A percentile compares a stretch with the other conserved stretches of the same genome.
phyloP scores from a whole-genome alignment of 2,113 vertebrate genomes.

The Onychorhynchus coronatus region DNA sequence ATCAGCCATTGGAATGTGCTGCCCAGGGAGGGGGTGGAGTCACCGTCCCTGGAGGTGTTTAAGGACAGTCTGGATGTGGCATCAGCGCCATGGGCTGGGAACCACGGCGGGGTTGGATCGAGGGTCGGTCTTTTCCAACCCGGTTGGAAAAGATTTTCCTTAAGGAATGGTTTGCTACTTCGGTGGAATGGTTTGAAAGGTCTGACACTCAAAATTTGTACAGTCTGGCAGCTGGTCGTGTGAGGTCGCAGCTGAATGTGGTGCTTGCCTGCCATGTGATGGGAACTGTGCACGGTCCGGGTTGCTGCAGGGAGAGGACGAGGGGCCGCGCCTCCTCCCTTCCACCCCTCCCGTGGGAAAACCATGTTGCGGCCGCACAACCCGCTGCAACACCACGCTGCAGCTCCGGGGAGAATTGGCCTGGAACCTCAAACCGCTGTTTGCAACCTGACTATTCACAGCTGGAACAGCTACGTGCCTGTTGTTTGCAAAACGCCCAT shows the following conservation, averaged over 20 bases:
- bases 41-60: too few relatives aligned
- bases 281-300: background rate
- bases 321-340: background rate
- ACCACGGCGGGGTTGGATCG: too few relatives aligned
- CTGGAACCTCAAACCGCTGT: conserved; percentile 7
- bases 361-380: background rate
- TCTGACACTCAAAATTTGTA: background rate
- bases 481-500: conserved; percentile 68
- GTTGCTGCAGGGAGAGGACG: background rate
- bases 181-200: background rate
- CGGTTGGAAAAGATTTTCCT: too few relatives aligned
- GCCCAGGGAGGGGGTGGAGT: too few relatives aligned
- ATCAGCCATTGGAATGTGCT: too few relatives aligned
- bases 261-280: background rate
- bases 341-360: background rate
- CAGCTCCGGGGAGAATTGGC: conserved; percentile 50
- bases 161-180: background rate
- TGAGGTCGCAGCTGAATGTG: background rate
- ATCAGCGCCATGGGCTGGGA: too few relatives aligned
- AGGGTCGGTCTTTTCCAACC: too few relatives aligned
- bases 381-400: background rate
- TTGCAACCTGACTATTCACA: conserved; percentile 56
- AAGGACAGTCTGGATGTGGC: too few relatives aligned
- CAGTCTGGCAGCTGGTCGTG: background rate
- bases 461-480: conserved; percentile 65